phyloP scores from a whole-genome alignment of 1,140 invertebrate species.

The Drosophila sulfurigaster region DNA sequence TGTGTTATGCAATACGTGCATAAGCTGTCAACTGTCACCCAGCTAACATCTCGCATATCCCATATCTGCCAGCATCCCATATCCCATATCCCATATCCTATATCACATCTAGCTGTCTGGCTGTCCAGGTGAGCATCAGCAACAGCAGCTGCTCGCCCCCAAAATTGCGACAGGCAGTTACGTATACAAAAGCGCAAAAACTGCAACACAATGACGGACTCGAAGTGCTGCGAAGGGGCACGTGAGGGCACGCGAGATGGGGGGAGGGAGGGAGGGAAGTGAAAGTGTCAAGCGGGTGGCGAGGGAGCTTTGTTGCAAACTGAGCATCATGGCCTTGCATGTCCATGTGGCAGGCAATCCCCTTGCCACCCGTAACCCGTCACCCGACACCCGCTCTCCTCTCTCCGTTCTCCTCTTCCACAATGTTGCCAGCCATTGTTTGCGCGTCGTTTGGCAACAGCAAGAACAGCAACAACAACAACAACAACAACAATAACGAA shows the following conservation, averaged over 20 bases:
- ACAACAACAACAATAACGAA: constrained; percentile 13
- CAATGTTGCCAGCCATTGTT: constrained; percentile 68
- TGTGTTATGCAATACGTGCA: constrained; percentile 35
- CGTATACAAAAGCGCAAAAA: constrained; percentile 46
- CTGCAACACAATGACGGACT: constrained; percentile 63
- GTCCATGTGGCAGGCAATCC: constrained; percentile 47
- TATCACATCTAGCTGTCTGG: neutral
- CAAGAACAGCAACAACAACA: constrained; percentile 34
- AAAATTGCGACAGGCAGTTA: constrained; percentile 42
- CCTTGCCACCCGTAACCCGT: constrained; percentile 5
- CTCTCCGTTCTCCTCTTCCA: neutral
- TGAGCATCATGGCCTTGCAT: constrained; percentile 68
- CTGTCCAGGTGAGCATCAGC: constrained; percentile 50
- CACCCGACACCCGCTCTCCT: too few species aligned
- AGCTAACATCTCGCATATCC: neutral
- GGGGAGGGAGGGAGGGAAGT: constrained; percentile 7
- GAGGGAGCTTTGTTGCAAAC: constrained; percentile 26
- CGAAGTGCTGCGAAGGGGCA: neutral
- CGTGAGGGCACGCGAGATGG: neutral
- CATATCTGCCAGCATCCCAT: neutral
- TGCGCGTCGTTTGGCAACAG: constrained; percentile 52
- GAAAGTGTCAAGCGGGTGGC: constrained; percentile 9
- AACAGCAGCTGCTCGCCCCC: constrained; percentile 37
- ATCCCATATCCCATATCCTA: constrained; percentile 6
- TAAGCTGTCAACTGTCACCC: constrained; percentile 27